These are phyloP conservation scores for Pimephales promelas DNA, from an alignment of 2,113 vertebrate genomes.

Conservation along the genomic window DNA sequence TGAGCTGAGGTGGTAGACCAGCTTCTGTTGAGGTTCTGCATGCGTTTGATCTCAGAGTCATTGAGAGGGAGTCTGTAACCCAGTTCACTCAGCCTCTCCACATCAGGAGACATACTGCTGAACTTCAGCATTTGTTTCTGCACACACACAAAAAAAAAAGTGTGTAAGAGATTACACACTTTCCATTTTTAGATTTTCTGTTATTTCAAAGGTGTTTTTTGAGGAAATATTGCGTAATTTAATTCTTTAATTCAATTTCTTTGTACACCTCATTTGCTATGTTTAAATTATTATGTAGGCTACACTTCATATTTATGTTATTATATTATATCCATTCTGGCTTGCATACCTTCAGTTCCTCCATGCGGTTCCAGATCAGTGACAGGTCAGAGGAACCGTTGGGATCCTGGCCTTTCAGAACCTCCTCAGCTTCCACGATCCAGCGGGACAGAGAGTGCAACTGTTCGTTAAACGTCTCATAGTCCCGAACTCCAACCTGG, in stretches of 20 bases:
- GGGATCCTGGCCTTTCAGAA: conserved; percentile 85
- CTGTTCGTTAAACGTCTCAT: conserved; percentile 85
- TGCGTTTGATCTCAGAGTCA: conserved; percentile 92
- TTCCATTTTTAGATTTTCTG: not conserved
- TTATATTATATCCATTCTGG: not conserved
- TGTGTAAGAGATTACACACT: not conserved
- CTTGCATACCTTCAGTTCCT: conserved; percentile 85
- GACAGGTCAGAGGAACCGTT: conserved; percentile 83
- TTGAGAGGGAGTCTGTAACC: conserved; percentile 92
- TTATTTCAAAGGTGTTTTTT: not conserved
- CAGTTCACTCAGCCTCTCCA: conserved; percentile 92
- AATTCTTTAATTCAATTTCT: no score
- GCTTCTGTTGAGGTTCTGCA: conserved; percentile 91
- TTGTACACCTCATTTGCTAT: no score
- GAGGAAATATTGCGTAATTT: no score
- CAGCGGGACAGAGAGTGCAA: conserved; percentile 82
- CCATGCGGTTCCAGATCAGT: conserved; percentile 87
- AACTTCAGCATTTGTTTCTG: conserved; percentile 94
- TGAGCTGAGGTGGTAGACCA: conserved; percentile 89
- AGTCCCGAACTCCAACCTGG: conserved; percentile 91
- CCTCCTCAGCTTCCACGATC: conserved; percentile 84
- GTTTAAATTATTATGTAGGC: no score
- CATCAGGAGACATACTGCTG: conserved; percentile 87
- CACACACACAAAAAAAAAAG: no score
- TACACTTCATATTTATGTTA: no score